Evolutionary conservation across 2,113 vertebrate genomes (phyloP), one percentile per base, ranked within the genome.

Genomic region (Blennius ocellaris): DNA sequence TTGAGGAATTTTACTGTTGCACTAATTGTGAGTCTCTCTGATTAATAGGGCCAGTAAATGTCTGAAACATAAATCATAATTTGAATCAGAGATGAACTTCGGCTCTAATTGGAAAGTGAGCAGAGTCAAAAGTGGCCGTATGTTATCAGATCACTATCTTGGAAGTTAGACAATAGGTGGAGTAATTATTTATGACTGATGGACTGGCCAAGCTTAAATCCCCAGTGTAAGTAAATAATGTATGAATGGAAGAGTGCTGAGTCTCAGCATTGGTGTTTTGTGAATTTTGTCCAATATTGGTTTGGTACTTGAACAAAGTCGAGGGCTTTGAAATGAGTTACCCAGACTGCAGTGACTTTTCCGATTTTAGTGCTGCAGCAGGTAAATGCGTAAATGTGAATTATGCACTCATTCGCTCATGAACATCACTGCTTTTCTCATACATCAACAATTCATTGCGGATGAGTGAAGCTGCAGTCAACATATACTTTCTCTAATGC

Each of bases 21-120:
- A 16, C 54, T 80, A 78, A 84, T 76, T 78, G 73, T 69, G 70
- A 60, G 71, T 58, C 50, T 70, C 59, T 61, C 56, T 54, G 69
- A 86, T 87, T 73, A 75, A 79, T 54, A 51, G 5, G 16, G 73
- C 43, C 70, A 43, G 51, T 79, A 69, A 89, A 84, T 45, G 16
- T 38, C 36, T 41, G 56, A 81, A 82, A 79, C 61, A 70, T 69
- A 63, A 59, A 56, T 71, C 72, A 12, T 76, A 75, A 80, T 75
- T 71, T 69, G 64, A 80, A 66, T 76, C 66, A 47, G 51, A 73
- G 76, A 84, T 76, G n/a, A 83, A 77, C 57, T 61, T 64, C 6
- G 30, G 39, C 17, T 36, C 41, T 82, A 82, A 80, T 65, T 83
- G 63, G 55, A 78, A 68, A 69, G 11, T 63, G 43, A 56, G 44